Evolutionary conservation across 2,888 invertebrate species (phyloP).

Genomic region (Drosophila peninsularis): DNA sequence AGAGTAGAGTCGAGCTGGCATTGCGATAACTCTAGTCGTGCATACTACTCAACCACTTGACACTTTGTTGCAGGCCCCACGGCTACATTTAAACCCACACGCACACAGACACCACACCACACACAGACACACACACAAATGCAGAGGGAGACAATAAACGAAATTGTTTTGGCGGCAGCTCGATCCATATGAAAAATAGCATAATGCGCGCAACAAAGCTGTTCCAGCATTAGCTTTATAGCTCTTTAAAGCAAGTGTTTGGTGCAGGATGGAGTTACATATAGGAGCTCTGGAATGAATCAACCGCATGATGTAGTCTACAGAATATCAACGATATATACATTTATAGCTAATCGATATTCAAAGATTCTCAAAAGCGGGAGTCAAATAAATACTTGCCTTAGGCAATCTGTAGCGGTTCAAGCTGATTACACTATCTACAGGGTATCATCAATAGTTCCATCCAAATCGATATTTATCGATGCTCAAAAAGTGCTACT

Average conservation of each 20-base stretch:
- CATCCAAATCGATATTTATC: not conserved
- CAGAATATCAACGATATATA: not conserved
- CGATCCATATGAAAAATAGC: constrained; percentile 9
- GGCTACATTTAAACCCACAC: not conserved
- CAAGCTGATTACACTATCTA: too few species aligned
- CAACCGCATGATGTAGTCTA: too few species aligned
- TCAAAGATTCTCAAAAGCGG: too few species aligned
- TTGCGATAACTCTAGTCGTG: constrained; percentile 30
- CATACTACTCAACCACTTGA: constrained; percentile 67
- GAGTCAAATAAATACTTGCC: not conserved
- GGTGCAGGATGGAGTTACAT: too few species aligned
- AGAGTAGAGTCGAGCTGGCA: not conserved
- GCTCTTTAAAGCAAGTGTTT: constrained; percentile 14
- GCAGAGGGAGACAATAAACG: constrained; percentile 42
- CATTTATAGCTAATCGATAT: not conserved
- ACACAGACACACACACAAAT: not conserved
- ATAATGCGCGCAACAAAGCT: constrained; percentile 7
- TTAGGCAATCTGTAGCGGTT: too few species aligned
- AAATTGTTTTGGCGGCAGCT: constrained; percentile 51
- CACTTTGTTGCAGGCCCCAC: constrained; percentile 48
- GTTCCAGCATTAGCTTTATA: constrained; percentile 5
- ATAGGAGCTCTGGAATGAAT: too few species aligned
- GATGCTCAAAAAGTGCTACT: not conserved
- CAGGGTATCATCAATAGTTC: not conserved
- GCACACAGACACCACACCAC: not conserved